A percentile compares a stretch with the other conserved stretches of the same genome.
phyloP scores from a whole-genome alignment of 2,113 vertebrate species.

The Heliornis fulica region DNA sequence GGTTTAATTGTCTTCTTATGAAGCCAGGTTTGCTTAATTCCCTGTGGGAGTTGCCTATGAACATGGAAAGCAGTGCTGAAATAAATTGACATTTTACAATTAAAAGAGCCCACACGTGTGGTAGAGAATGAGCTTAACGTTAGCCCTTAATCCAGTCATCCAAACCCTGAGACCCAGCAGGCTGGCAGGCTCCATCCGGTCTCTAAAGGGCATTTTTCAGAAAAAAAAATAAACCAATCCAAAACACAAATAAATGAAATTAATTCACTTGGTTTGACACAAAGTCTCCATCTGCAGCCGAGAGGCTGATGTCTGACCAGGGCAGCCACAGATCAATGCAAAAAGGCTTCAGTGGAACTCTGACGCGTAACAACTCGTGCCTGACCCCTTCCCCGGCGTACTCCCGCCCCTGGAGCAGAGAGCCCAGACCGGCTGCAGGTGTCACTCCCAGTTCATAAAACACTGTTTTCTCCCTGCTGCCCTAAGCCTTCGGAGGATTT shows the following conservation, averaged over 20 bases:
- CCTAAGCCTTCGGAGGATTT: background rate
- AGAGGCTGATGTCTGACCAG: background rate
- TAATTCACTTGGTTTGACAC: background rate
- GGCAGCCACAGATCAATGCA: background rate
- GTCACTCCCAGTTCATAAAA: background rate
- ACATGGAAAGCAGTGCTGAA: background rate
- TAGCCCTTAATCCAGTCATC: background rate
- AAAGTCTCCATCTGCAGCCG: background rate
- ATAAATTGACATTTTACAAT: background rate
- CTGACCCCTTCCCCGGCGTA: background rate
- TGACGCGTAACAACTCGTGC: background rate
- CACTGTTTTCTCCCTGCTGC: background rate
- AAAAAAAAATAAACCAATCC: background rate
- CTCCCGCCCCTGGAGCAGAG: accelerated
- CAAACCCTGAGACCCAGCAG: background rate
- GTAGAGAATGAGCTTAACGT: background rate
- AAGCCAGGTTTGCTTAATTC: background rate
- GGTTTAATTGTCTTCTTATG: background rate
- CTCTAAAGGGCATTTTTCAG: background rate
- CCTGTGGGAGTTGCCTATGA: background rate
- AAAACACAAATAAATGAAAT: background rate
- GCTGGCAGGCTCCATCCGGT: background rate
- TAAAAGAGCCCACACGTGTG: accelerated
- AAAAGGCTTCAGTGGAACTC: background rate
- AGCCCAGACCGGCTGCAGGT: background rate